Evolutionary conservation across 1,140 invertebrate genomes (phyloP).

Genomic region (Drosophila setifemur): DNA sequence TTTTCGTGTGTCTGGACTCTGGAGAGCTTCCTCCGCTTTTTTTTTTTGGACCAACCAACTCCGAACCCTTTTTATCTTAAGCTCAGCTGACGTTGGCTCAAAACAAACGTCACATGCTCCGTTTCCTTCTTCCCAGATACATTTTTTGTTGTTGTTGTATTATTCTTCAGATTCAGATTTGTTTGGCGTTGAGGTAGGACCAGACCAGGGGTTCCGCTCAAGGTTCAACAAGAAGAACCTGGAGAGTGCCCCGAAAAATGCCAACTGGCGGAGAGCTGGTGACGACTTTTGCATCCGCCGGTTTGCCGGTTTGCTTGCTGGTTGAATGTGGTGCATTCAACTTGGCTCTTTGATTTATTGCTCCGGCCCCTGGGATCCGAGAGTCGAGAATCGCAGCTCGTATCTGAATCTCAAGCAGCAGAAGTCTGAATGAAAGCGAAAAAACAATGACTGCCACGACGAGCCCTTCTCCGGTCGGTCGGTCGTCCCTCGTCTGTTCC

Average conservation of each 20-base stretch:
- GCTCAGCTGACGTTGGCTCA: slow-evolving; percentile 75
- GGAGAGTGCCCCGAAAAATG: slow-evolving; percentile 52
- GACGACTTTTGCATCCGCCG: slow-evolving; percentile 78
- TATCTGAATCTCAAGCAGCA: slow-evolving; percentile 10
- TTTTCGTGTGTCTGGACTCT: slow-evolving; percentile 50
- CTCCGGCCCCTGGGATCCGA: slow-evolving; percentile 27
- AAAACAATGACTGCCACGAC: too few species aligned
- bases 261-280: slow-evolving; percentile 24
- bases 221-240: slow-evolving; percentile 1
- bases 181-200: slow-evolving; percentile 71
- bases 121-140: slow-evolving; percentile 2
- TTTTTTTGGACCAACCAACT: slow-evolving; percentile 58
- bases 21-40: slow-evolving; percentile 25
- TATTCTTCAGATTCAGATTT: slow-evolving; percentile 56
- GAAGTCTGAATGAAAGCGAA: slow-evolving; percentile 69
- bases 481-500: not conserved
- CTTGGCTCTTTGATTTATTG: slow-evolving; percentile 80
- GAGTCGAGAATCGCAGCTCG: not conserved
- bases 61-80: slow-evolving; percentile 51
- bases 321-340: slow-evolving; percentile 76
- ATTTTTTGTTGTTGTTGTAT: slow-evolving; percentile 6
- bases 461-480: slow-evolving; percentile 33
- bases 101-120: slow-evolving; percentile 46
- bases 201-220: slow-evolving; percentile 57
- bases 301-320: slow-evolving; percentile 21